Conservation (phyloP, 1,140 invertebrate genomes). For the Trachymyrmex septentrionalis region DNA sequence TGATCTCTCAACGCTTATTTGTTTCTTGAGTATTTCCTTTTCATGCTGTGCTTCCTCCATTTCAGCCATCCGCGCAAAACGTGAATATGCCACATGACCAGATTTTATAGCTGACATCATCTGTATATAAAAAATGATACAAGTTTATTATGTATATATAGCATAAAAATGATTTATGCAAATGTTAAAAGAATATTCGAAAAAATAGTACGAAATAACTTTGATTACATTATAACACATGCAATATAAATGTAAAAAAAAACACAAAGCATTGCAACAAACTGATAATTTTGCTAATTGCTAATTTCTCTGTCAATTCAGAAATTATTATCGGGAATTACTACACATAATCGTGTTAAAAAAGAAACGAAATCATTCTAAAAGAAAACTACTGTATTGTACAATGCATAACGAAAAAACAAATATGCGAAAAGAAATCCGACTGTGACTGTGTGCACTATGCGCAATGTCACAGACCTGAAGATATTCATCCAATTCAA, state of each 20-base stretch:
- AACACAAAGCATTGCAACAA: neutral
- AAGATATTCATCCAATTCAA: constrained; percentile 99
- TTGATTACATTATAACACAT: neutral
- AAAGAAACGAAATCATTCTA: neutral
- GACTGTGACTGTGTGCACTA: constrained; percentile 45
- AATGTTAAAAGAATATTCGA: neutral
- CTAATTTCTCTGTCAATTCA: neutral
- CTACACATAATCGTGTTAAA: neutral
- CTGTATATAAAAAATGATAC: constrained; percentile 86
- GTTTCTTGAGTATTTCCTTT: constrained; percentile 90
- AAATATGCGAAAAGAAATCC: constrained; percentile 33
- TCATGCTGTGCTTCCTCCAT: constrained; percentile 94
- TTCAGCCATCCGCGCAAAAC: constrained; percentile 97
- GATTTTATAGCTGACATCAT: constrained; percentile 99
- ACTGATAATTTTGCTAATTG: too few relatives aligned
- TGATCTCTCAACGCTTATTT: constrained; percentile 96
- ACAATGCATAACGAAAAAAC: constrained; percentile 55
- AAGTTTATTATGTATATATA: constrained; percentile 3
- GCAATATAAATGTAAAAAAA: constrained; percentile 16
- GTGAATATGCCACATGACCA: constrained; percentile 95
- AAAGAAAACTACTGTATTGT: neutral
- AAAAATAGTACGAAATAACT: neutral
- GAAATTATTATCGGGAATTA: neutral
- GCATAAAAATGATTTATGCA: neutral
- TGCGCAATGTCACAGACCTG: constrained; percentile 91